phyloP scores from a whole-genome alignment of 2,888 invertebrate genomes.

The Acrobasis consociella region DNA sequence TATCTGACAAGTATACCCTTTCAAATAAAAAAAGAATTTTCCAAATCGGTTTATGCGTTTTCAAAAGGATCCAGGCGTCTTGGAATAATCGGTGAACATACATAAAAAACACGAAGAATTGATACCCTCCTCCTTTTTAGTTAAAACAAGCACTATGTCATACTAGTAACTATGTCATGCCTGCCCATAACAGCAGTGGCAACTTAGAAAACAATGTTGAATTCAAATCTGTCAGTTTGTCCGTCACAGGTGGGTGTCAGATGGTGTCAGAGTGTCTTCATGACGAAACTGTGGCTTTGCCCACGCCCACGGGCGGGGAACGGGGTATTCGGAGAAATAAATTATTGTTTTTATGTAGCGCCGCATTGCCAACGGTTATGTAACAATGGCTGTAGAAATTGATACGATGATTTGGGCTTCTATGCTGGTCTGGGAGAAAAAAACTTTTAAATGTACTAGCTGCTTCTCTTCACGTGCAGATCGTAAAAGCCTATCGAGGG shows the following conservation, averaged over 20 bases:
- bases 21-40: too few species aligned
- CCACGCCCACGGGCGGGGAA: constrained; percentile 5
- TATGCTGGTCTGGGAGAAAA: too few species aligned
- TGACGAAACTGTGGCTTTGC: background rate
- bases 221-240: constrained; percentile 7
- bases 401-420: background rate
- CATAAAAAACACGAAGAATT: too few species aligned
- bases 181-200: background rate
- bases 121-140: too few species aligned
- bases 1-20: too few species aligned
- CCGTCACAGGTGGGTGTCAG: constrained; percentile 7
- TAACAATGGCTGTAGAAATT: constrained; percentile 3
- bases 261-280: background rate
- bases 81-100: too few species aligned
- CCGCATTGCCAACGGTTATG: background rate
- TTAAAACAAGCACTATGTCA: too few species aligned
- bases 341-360: constrained; percentile 15
- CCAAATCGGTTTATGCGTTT: too few species aligned
- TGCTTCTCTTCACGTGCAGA: too few species aligned
- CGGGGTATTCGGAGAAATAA: constrained; percentile 9
- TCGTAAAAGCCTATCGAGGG: too few species aligned
- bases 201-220: background rate
- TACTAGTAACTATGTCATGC: background rate
- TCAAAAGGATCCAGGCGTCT: too few species aligned
- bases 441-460: too few species aligned